phyloP scores from a whole-genome alignment of 2,113 vertebrate species.

The Donacobius atricapilla region DNA sequence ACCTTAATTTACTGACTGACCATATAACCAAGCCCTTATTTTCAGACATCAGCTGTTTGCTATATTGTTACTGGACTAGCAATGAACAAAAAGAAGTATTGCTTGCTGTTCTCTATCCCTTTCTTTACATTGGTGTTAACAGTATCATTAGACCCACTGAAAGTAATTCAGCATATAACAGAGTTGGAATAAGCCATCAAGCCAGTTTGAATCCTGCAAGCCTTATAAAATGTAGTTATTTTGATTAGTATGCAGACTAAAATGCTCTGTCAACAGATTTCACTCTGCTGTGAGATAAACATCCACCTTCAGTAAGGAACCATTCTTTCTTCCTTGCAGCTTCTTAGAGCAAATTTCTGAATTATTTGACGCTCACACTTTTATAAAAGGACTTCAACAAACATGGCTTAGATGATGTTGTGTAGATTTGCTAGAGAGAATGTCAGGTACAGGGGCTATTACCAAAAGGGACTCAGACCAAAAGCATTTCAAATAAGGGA shows the following conservation, averaged over 20 bases:
- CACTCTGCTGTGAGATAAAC: neutral
- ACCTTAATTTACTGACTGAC: neutral
- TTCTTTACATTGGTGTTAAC: neutral
- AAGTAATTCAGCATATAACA: neutral
- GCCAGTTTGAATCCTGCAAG: neutral
- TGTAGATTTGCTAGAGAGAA: neutral
- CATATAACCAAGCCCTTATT: neutral
- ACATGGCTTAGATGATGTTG: neutral
- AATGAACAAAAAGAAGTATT: neutral
- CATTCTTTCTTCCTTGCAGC: neutral
- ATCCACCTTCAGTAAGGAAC: neutral
- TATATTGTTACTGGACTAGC: neutral
- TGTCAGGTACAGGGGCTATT: neutral
- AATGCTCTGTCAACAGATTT: neutral
- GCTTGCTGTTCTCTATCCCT: neutral
- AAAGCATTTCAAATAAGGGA: constrained; percentile 16
- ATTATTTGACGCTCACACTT: neutral
- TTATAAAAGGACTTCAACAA: neutral
- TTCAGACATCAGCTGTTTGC: neutral
- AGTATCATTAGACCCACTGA: neutral
- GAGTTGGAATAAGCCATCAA: neutral
- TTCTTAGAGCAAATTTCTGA: neutral
- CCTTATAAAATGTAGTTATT: neutral
- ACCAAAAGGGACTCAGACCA: neutral
- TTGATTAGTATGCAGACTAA: neutral